Base-by-base conservation (phyloP, 2,113 vertebrate genomes). In the Sciurus niger region DNA sequence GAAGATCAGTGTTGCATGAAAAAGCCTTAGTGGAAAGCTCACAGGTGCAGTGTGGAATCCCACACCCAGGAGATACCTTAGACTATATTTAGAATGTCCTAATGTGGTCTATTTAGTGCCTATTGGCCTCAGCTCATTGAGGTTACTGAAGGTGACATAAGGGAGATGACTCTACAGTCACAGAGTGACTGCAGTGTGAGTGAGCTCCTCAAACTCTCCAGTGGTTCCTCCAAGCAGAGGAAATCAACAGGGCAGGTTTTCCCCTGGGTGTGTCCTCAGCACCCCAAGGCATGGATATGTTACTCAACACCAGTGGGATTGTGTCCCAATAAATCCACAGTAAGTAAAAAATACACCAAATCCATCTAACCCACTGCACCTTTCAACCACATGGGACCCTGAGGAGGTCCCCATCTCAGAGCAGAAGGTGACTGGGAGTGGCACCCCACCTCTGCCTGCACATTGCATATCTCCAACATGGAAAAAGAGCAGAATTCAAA, bases 381-480 rank as follows among this genome's bases (percentile, higher is more conserved):
- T 46, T 53, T 5, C 0, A 14, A 37, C 37, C 22, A 1, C 84
- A 60, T 9, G n/a, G 58, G 22, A 3, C 40, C 1, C 48, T 46
- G 60, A 1, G 24, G n/a, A 22, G n/a, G n/a, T 13, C 4, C 30
- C 53, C 32, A 43, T 68, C 63, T n/a, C 0, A 10, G 37, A 16
- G 28, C 20, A 18, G 3, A 6, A 17, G 25, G 11, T n/a, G n/a
- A n/a, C n/a, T 2, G 37, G 25, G 65, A 63, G 17, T 68, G 60
- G n/a, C n/a, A 13, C 28, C 11, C 8, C 8, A 0, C 1, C 17
- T 37, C 24, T 24, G 40, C 11, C 65, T n/a, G n/a, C 37, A 51
- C 48, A 70, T 20, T 14, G 1, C 24, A 25, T 4, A 43, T 0
- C 0, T 1, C 48, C 10, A 55, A 12, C 28, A 68, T 1, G 6